Conservation (phyloP, 2,888 invertebrate species). For the Aplocera efformata region DNA sequence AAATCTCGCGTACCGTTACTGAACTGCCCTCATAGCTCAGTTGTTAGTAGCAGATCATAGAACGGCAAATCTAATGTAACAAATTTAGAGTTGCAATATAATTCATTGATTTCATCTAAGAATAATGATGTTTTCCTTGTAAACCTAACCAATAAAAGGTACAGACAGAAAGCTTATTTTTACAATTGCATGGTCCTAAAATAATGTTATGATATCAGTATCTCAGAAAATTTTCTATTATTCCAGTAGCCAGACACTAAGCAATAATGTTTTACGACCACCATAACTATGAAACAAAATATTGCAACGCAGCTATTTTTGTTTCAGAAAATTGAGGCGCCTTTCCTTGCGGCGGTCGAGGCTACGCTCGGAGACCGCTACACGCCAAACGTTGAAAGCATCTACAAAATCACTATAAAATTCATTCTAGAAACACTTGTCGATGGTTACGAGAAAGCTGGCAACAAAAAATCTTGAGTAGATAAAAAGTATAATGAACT, state of each 20-base stretch:
- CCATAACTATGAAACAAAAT: constrained; percentile 24
- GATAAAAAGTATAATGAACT: constrained; percentile 5
- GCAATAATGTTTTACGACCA: constrained; percentile 24
- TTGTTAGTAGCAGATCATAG: too few relatives aligned
- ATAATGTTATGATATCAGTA: too few relatives aligned
- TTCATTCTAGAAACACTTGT: constrained; percentile 93
- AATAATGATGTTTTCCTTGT: too few relatives aligned
- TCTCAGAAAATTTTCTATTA: constrained; percentile 13
- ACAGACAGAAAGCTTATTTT: too few relatives aligned
- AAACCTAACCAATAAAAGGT: too few relatives aligned
- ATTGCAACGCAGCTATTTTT: constrained; percentile 26
- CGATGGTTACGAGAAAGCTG: constrained; percentile 85
- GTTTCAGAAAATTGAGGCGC: constrained; percentile 92
- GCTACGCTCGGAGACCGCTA: constrained; percentile 93
- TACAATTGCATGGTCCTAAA: too few relatives aligned
- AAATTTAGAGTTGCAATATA: too few relatives aligned
- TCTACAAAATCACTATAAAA: constrained; percentile 94
- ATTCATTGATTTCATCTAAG: too few relatives aligned
- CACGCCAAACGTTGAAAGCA: constrained; percentile 93
- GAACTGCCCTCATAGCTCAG: too few relatives aligned
- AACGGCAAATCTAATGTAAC: too few relatives aligned
- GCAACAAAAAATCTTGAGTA: constrained; percentile 37
- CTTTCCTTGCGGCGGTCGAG: constrained; percentile 93
- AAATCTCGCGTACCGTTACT: too few relatives aligned
- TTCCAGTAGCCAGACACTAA: constrained; percentile 11